Percentiles rank a stretch among this genome's conserved stretches.
Conservation (phyloP, 2,113 vertebrate species). For the Calcarius ornatus region DNA sequence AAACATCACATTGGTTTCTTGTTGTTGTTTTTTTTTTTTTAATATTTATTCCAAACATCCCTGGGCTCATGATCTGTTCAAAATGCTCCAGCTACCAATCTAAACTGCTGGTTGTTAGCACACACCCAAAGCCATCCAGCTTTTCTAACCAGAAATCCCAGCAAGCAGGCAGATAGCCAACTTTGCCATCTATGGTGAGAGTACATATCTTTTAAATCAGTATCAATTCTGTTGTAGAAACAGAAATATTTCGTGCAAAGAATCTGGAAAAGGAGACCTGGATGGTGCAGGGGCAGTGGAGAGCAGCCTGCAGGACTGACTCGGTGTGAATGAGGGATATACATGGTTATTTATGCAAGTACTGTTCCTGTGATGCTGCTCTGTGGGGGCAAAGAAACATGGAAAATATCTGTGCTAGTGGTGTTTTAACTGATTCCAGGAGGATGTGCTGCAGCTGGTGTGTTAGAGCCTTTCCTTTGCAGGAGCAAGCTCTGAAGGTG, state of each 20-base stretch:
- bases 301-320: background rate
- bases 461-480: background rate
- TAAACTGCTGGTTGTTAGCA: background rate
- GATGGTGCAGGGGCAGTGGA: background rate
- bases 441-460: background rate
- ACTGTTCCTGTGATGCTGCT: background rate
- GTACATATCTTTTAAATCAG: fast-evolving
- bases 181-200: background rate
- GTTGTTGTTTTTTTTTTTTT: fast-evolving
- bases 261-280: background rate
- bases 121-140: background rate
- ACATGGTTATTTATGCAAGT: background rate
- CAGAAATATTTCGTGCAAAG: background rate
- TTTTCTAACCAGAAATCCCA: background rate
- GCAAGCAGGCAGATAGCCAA: background rate
- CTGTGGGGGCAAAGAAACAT: background rate
- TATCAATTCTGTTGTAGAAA: background rate
- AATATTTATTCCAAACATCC: background rate
- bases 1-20: background rate
- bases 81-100: background rate
- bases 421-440: background rate
- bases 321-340: background rate
- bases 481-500: background rate
- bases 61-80: background rate
- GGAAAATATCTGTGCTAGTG: too few species aligned